Conservation (phyloP, 2,113 vertebrate species). For the Entosphenus tridentatus region DNA sequence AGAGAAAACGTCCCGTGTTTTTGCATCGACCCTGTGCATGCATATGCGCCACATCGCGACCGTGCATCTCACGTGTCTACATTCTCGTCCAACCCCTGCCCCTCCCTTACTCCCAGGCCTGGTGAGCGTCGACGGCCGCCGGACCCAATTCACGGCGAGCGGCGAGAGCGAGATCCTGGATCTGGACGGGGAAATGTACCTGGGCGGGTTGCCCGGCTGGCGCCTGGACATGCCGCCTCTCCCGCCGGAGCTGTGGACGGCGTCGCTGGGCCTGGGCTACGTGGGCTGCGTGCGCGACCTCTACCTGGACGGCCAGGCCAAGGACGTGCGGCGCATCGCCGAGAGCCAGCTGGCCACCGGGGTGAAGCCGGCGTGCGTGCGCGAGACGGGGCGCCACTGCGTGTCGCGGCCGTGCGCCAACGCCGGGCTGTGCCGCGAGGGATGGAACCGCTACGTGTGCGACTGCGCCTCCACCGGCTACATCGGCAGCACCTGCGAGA, state of each 20-base stretch:
- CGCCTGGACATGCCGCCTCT: constrained; percentile 28
- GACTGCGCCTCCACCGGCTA: constrained; percentile 59
- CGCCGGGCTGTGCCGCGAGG: constrained; percentile 45
- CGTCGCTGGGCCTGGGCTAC: constrained; percentile 46
- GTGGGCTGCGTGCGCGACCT: constrained; percentile 70
- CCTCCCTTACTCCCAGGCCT: constrained; percentile 27
- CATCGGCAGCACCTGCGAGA: constrained; percentile 47
- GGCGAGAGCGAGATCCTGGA: constrained; percentile 73
- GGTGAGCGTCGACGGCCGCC: constrained; percentile 59
- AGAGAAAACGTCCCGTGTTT: background rate
- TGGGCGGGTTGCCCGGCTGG: constrained; percentile 56
- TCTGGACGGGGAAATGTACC: constrained; percentile 59
- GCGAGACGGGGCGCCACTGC: constrained; percentile 48
- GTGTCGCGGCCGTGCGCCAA: constrained; percentile 38
- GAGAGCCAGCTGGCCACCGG: constrained; percentile 38
- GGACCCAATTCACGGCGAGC: constrained; percentile 43
- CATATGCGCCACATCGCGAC: background rate
- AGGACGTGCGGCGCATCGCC: constrained; percentile 43
- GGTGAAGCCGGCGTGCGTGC: constrained; percentile 46
- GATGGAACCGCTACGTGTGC: constrained; percentile 73
- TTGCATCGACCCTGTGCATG: background rate
- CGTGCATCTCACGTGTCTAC: background rate
- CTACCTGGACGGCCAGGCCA: constrained; percentile 61
- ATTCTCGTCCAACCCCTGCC: background rate
- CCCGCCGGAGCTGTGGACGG: constrained; percentile 62